Percentiles rank a stretch among this genome's conserved stretches.
Evolutionary conservation across 2,113 vertebrate species (phyloP).

Genomic region (Carlito syrichta): DNA sequence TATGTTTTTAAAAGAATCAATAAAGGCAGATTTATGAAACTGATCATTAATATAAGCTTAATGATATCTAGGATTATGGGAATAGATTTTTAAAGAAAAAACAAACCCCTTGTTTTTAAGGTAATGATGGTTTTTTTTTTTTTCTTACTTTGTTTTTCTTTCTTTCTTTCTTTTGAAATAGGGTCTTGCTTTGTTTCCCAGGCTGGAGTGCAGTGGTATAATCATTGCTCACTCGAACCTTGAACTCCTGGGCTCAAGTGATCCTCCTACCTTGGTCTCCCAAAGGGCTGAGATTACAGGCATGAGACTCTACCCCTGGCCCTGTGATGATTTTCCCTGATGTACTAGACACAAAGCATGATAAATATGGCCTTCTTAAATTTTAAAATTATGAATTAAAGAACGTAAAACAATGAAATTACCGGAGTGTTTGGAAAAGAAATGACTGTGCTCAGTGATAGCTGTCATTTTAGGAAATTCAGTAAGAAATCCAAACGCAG

Average conservation of each 20-base stretch:
- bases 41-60: background rate
- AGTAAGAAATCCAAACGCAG: conserved; percentile 35
- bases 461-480: conserved; percentile 48
- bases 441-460: background rate
- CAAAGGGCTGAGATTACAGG: too few relatives aligned
- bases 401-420: background rate
- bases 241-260: too few relatives aligned
- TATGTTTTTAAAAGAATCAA: background rate
- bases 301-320: too few relatives aligned
- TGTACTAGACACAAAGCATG: background rate
- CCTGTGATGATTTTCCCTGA: background rate
- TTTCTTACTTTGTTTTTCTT: too few relatives aligned
- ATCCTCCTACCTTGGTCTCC: too few relatives aligned
- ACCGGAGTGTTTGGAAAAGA: conserved; percentile 5
- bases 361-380: background rate
- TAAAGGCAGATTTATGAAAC: background rate
- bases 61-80: background rate
- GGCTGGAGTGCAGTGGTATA: too few relatives aligned
- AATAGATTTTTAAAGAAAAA: background rate
- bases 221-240: too few relatives aligned
- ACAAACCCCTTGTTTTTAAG: background rate
- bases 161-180: too few relatives aligned
- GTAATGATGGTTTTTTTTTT: background rate
- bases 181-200: too few relatives aligned
- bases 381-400: background rate